Evolutionary conservation across 2,797 vertebrate species (phyloP).

Genomic region (Enoplosus armatus): DNA sequence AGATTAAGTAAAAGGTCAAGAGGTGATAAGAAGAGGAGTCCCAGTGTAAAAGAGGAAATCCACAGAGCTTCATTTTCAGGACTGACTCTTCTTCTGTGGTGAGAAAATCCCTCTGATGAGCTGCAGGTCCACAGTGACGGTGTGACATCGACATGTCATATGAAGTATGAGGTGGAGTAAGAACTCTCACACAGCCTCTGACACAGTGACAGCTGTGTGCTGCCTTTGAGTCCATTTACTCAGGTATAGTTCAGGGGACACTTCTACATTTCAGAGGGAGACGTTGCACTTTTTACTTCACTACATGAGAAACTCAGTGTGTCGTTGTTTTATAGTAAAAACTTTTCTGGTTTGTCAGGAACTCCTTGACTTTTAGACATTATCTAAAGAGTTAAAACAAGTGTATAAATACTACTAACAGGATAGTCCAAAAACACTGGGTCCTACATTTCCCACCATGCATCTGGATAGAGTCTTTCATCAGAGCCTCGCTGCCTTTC

Average conservation of each 20-base stretch:
- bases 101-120: not conserved
- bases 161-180: too few species aligned
- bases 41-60: too few species aligned
- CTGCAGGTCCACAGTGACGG: not conserved
- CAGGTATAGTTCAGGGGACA: too few species aligned
- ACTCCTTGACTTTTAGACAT: not conserved
- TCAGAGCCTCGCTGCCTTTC: not conserved
- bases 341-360: too few species aligned
- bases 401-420: too few species aligned
- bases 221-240: not conserved
- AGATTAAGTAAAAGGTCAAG: not conserved
- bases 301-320: not conserved
- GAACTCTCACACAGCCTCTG: too few species aligned
- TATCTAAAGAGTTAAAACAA: not conserved
- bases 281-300: too few species aligned
- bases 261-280: not conserved
- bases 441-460: not conserved
- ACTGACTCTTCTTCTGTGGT: not conserved
- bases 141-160: too few species aligned
- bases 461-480: not conserved
- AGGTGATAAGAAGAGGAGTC: not conserved
- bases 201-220: too few species aligned
- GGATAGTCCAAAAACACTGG: not conserved
- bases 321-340: not conserved
- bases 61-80: not conserved